phyloP scores from a whole-genome alignment of 2,888 invertebrate genomes.

The Metellina segmentata region DNA sequence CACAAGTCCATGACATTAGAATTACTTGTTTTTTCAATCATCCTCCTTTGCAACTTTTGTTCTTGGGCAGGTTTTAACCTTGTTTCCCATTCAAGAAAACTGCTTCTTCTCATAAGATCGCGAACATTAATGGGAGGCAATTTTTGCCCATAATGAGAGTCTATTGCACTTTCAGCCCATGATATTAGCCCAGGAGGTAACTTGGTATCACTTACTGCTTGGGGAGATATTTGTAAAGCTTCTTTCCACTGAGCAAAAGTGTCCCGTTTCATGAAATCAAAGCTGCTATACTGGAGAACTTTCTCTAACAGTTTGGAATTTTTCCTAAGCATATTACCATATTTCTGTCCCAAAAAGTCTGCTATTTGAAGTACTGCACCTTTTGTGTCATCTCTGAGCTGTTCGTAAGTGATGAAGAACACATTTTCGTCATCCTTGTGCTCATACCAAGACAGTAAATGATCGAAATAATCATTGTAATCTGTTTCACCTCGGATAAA shows the following conservation, averaged over 20 bases:
- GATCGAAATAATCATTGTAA: slow-evolving; percentile 76
- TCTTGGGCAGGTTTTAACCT: slow-evolving; percentile 65
- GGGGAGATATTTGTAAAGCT: slow-evolving; percentile 44
- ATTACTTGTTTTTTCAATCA: slow-evolving; percentile 51
- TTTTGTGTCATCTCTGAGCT: slow-evolving; percentile 79
- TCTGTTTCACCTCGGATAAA: slow-evolving; percentile 80
- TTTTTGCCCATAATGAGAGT: slow-evolving; percentile 60
- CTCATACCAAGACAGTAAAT: slow-evolving; percentile 71
- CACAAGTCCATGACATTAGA: slow-evolving; percentile 69
- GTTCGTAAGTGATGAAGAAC: slow-evolving; percentile 81
- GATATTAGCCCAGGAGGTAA: slow-evolving; percentile 59
- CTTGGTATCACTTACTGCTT: slow-evolving; percentile 45
- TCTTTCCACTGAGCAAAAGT: slow-evolving; percentile 66
- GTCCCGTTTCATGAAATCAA: slow-evolving; percentile 71
- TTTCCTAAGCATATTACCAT: slow-evolving; percentile 39
- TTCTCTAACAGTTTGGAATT: slow-evolving; percentile 54
- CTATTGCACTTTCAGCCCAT: slow-evolving; percentile 73
- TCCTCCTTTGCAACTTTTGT: slow-evolving; percentile 51
- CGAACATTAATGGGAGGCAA: slow-evolving; percentile 42
- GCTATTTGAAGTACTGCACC: slow-evolving; percentile 78
- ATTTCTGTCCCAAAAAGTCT: slow-evolving; percentile 76
- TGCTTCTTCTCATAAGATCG: slow-evolving; percentile 70
- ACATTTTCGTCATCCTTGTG: slow-evolving; percentile 79
- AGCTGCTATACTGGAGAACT: slow-evolving; percentile 68
- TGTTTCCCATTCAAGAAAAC: slow-evolving; percentile 71